Conservation (phyloP, 2,888 invertebrate species). For the Gryllus longicercus region DNA sequence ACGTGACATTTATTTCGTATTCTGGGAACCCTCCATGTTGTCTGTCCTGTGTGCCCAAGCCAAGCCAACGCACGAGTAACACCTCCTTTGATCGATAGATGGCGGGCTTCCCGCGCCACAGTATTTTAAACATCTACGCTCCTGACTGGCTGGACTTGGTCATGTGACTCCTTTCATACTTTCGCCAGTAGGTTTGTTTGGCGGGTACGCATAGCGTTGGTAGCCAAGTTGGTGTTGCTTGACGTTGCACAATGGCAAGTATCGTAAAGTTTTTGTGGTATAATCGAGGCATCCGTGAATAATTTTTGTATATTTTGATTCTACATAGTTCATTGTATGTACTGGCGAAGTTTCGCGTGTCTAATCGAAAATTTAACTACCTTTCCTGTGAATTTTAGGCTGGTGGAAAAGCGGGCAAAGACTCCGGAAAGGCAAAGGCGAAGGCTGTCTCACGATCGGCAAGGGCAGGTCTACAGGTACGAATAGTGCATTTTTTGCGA, state of each 20-base stretch:
- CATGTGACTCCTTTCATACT: slow-evolving; percentile 46
- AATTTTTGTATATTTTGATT: slow-evolving; percentile 39
- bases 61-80: slow-evolving; percentile 22
- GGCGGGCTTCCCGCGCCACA: slow-evolving; percentile 32
- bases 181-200: slow-evolving; percentile 41
- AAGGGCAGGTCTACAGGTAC: slow-evolving; percentile 96
- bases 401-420: slow-evolving; percentile 99
- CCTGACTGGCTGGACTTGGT: slow-evolving; percentile 43
- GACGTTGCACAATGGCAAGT: slow-evolving; percentile 49
- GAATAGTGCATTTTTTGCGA: slow-evolving; percentile 36
- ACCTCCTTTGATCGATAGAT: slow-evolving; percentile 33
- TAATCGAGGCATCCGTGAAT: slow-evolving; percentile 44
- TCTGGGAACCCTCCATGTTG: slow-evolving; percentile 22
- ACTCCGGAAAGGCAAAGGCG: slow-evolving; percentile 98
- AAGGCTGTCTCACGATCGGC: slow-evolving; percentile 99
- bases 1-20: slow-evolving; percentile 21
- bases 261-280: slow-evolving; percentile 47
- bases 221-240: slow-evolving; percentile 31
- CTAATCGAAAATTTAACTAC: slow-evolving; percentile 57
- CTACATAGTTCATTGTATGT: slow-evolving; percentile 46
- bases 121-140: slow-evolving; percentile 26
- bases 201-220: slow-evolving; percentile 44
- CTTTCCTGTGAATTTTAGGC: slow-evolving; percentile 70
- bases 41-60: slow-evolving; percentile 24
- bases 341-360: slow-evolving; percentile 58